Evolutionary conservation across 2,113 vertebrate species (phyloP).

Genomic region (Esox niger): DNA sequence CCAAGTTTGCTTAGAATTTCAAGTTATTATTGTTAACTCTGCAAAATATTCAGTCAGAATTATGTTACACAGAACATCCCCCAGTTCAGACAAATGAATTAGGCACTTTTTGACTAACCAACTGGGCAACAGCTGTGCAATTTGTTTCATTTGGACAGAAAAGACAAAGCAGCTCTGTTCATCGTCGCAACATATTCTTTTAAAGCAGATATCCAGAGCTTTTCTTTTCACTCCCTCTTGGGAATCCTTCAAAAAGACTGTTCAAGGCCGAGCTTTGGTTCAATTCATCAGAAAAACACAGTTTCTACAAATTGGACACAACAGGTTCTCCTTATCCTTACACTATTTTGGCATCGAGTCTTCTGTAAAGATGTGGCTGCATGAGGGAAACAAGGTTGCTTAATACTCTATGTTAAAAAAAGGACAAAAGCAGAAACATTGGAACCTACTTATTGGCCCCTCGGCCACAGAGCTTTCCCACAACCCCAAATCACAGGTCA

Average conservation of each 20-base stretch:
- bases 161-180: slow-evolving; percentile 66
- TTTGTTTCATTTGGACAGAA: slow-evolving; percentile 57
- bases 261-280: slow-evolving; percentile 63
- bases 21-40: too few relatives aligned
- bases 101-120: too few relatives aligned
- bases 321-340: not conserved
- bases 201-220: not conserved
- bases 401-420: slow-evolving; percentile 71
- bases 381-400: slow-evolving; percentile 69
- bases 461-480: too few relatives aligned
- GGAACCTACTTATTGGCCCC: too few relatives aligned
- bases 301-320: slow-evolving; percentile 65
- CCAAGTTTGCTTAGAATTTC: too few relatives aligned
- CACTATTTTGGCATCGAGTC: slow-evolving; percentile 60
- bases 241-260: slow-evolving; percentile 63
- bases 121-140: too few relatives aligned
- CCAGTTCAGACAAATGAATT: too few relatives aligned
- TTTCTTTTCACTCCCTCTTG: slow-evolving; percentile 51
- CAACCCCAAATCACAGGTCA: too few relatives aligned
- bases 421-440: too few relatives aligned
- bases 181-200: too few relatives aligned
- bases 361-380: slow-evolving; percentile 72
- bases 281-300: slow-evolving; percentile 25
- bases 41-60: too few relatives aligned
- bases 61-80: too few relatives aligned